Evolutionary conservation across 2,113 vertebrate genomes (phyloP).

Genomic region (Pituophis catenifer): DNA sequence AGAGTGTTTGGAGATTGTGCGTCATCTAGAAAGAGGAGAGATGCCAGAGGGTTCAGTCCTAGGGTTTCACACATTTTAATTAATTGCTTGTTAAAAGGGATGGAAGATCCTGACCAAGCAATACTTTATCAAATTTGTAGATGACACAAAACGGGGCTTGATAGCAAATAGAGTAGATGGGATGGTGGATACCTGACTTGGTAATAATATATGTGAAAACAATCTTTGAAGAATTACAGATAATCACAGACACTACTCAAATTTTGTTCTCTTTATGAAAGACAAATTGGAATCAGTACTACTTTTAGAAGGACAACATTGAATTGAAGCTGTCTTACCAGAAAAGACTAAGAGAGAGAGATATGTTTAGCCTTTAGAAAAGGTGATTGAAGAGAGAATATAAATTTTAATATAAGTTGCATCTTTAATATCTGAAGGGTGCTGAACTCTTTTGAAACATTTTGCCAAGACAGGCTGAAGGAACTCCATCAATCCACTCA

Average conservation of each 20-base stretch:
- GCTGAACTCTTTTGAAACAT: neutral
- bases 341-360: neutral
- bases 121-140: neutral
- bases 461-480: neutral
- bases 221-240: neutral
- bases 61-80: neutral
- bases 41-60: neutral
- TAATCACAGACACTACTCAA: neutral
- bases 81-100: neutral
- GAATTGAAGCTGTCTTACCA: neutral
- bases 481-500: neutral
- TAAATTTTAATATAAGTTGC: neutral
- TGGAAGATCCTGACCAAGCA: neutral
- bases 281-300: neutral
- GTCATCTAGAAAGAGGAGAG: neutral
- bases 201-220: neutral
- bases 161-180: neutral
- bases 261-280: neutral
- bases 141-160: neutral
- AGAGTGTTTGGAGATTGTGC: neutral
- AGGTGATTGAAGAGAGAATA: neutral
- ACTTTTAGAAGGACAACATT: neutral
- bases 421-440: rapidly evolving
- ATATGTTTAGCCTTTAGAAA: neutral
- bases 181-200: neutral